Conservation (phyloP, 2,888 invertebrate genomes). For the Leptarthrus brevirostris region DNA sequence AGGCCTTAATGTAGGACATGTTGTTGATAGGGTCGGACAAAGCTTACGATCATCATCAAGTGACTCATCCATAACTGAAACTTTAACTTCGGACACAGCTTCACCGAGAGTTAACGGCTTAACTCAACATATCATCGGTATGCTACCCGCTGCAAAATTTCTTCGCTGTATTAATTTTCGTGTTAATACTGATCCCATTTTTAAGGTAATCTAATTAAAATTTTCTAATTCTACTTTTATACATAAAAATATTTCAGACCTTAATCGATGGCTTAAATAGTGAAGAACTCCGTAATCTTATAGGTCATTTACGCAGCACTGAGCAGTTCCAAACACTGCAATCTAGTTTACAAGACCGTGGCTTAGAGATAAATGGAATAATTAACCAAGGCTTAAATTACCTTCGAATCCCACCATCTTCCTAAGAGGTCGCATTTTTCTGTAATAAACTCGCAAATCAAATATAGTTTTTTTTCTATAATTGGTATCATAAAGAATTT, state of each 20-base stretch:
- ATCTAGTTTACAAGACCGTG: not conserved
- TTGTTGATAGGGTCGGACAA: not conserved
- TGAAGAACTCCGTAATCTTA: conserved; percentile 4
- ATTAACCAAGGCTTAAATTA: conserved; percentile 16
- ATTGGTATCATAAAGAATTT: too few species aligned
- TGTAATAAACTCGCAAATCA: too few species aligned
- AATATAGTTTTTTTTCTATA: too few species aligned
- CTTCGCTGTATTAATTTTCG: conserved; percentile 5
- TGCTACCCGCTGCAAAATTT: not conserved
- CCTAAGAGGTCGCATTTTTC: too few species aligned
- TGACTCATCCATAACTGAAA: not conserved
- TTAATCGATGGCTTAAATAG: not conserved
- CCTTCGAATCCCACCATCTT: conserved; percentile 9
- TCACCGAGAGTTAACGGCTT: not conserved
- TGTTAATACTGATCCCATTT: conserved; percentile 10
- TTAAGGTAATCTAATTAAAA: not conserved
- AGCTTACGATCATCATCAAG: not conserved
- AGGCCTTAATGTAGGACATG: not conserved
- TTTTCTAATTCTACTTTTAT: not conserved
- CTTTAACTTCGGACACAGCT: not conserved
- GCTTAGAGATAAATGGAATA: not conserved
- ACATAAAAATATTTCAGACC: not conserved
- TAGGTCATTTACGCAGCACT: conserved; percentile 1
- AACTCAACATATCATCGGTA: not conserved
- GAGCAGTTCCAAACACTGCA: conserved; percentile 8